Percentiles rank a stretch among this genome's conserved stretches.
Evolutionary conservation across 2,797 vertebrate genomes (phyloP).

Genomic region (Cephalopachus bancanus): DNA sequence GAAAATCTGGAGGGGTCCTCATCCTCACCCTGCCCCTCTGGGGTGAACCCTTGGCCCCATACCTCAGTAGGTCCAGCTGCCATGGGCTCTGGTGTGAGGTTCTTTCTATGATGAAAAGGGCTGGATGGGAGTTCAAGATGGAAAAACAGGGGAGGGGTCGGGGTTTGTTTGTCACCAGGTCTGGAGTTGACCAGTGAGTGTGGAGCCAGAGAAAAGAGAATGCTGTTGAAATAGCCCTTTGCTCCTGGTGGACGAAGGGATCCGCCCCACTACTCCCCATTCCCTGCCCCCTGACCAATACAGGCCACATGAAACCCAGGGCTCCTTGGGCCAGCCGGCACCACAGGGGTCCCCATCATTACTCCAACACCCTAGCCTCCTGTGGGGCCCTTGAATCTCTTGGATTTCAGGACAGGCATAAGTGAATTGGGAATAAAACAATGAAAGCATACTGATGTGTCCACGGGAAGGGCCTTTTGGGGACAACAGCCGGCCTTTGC

Average conservation of each 20-base stretch:
- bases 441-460: neutral
- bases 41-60: neutral
- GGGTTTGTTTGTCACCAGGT: neutral
- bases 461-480: neutral
- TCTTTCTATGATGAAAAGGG: neutral
- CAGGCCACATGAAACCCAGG: neutral
- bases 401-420: neutral
- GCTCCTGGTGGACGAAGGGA: neutral
- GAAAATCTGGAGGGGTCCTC: neutral
- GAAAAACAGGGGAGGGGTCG: too few species aligned
- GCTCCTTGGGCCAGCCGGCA: neutral
- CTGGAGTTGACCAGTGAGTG: neutral
- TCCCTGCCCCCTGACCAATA: too few species aligned
- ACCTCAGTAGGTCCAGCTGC: neutral
- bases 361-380: neutral
- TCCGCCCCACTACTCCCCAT: neutral
- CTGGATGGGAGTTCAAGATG: neutral
- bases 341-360: rapidly evolving
- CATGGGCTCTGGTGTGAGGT: neutral
- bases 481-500: neutral
- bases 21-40: neutral
- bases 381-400: neutral
- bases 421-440: neutral
- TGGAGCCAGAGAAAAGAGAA: neutral
- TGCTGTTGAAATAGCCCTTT: neutral